Percentiles rank a stretch among this genome's conserved stretches.
Evolutionary conservation across 2,797 vertebrate genomes (phyloP).

Genomic region (Pelobates cultripes): DNA sequence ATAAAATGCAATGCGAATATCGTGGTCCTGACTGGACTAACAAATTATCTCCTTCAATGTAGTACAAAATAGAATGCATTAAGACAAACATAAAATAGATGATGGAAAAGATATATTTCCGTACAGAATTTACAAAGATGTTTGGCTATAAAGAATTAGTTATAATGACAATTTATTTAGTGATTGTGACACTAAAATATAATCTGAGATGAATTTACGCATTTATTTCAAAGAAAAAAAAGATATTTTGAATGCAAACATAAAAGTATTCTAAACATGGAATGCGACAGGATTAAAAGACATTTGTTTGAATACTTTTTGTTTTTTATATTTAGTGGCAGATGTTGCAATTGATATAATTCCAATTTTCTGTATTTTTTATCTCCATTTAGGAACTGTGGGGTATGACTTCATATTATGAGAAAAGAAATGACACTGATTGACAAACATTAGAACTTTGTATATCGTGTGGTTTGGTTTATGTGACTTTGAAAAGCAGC

Average conservation of each 20-base stretch:
- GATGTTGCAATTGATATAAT: slow-evolving; percentile 52
- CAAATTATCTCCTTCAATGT: not conserved
- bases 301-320: slow-evolving; percentile 49
- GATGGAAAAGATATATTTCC: slow-evolving; percentile 13
- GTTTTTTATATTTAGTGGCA: slow-evolving; percentile 51
- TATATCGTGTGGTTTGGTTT: slow-evolving; percentile 41
- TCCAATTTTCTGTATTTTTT: slow-evolving; percentile 49
- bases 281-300: slow-evolving; percentile 37
- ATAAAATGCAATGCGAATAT: too few species aligned
- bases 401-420: slow-evolving; percentile 46
- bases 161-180: too few species aligned
- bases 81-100: slow-evolving; percentile 22
- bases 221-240: slow-evolving; percentile 7
- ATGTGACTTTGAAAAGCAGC: slow-evolving; percentile 42
- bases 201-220: slow-evolving; percentile 18
- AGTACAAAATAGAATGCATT: slow-evolving; percentile 13
- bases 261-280: slow-evolving; percentile 17
- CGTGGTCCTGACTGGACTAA: too few species aligned
- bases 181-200: slow-evolving; percentile 13
- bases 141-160: slow-evolving; percentile 34
- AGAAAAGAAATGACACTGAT: slow-evolving; percentile 51
- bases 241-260: slow-evolving; percentile 14
- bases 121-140: slow-evolving; percentile 19
- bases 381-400: slow-evolving; percentile 45
- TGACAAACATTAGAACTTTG: slow-evolving; percentile 52